Conservation (phyloP, 2,797 vertebrate genomes). For the Enteromius radiatus region DNA sequence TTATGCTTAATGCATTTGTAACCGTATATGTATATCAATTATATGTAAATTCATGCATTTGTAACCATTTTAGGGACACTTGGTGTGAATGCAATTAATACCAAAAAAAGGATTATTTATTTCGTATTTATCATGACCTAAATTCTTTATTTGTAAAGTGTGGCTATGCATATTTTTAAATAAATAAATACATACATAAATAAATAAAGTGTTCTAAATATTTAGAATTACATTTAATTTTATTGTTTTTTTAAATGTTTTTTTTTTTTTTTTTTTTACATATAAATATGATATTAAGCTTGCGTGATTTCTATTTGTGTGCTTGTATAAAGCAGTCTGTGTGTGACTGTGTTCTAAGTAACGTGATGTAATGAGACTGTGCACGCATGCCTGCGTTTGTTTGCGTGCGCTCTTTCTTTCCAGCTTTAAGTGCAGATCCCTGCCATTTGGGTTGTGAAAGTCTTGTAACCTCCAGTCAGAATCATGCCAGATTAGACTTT, state of each 20-base stretch:
- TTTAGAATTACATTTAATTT: background rate
- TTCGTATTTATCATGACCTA: no score
- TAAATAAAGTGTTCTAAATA: background rate
- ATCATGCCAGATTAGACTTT: conserved; percentile 44
- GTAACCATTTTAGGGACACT: no score
- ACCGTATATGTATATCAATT: no score
- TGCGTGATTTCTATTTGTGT: background rate
- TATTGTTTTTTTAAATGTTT: no score
- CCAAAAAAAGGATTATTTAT: no score
- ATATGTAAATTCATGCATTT: no score
- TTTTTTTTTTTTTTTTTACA: background rate
- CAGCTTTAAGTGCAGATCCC: conserved; percentile 29
- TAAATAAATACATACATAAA: no score
- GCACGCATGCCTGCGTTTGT: background rate
- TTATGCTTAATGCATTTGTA: no score
- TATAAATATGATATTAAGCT: background rate
- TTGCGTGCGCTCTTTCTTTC: conserved; percentile 33
- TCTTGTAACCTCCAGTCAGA: conserved; percentile 48
- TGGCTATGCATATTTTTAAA: no score
- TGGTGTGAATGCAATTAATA: no score
- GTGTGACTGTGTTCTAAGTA: conserved; percentile 16
- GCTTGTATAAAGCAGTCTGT: conserved; percentile 35
- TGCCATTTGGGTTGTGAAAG: conserved; percentile 42
- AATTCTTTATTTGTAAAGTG: no score
- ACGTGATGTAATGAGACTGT: background rate